phyloP scores from a whole-genome alignment of 2,888 invertebrate species.

The Pterostichus niger region DNA sequence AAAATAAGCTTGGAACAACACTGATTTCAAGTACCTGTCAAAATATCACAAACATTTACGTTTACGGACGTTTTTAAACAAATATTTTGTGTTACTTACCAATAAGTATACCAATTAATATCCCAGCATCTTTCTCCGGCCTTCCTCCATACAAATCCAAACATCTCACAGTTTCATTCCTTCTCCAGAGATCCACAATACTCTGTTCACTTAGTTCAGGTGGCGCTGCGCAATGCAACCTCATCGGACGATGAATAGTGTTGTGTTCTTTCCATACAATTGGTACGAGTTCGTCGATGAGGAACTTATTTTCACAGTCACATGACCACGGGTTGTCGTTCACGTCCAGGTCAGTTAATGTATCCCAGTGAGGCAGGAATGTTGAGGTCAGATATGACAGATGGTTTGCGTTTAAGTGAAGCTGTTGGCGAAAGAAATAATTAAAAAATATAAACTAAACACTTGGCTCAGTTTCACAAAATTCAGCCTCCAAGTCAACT shows the following conservation, averaged over 20 bases:
- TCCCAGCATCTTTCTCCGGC: constrained; percentile 84
- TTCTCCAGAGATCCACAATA: constrained; percentile 80
- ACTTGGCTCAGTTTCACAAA: no score
- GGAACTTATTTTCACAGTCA: constrained; percentile 89
- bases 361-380: constrained; percentile 85
- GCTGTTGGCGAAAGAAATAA: constrained; percentile 77
- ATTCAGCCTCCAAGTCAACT: no score
- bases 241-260: not conserved
- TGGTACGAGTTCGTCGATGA: constrained; percentile 73
- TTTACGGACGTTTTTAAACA: no score
- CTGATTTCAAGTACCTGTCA: no score
- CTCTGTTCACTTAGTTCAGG: constrained; percentile 81
- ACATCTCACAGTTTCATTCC: constrained; percentile 82
- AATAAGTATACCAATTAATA: constrained; percentile 85
- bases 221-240: constrained; percentile 82
- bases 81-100: constrained; percentile 75
- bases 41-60: no score
- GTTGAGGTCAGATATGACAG: constrained; percentile 83
- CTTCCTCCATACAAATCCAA: constrained; percentile 82
- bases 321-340: constrained; percentile 88
- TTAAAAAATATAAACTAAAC: no score
- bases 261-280: not conserved
- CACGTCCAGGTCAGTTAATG: constrained; percentile 83
- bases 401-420: constrained; percentile 87
- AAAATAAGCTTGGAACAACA: no score